These are phyloP conservation scores for Gymnosoma rotundatum DNA, from an alignment of 2,888 invertebrate species.

Conservation along the genomic window DNA sequence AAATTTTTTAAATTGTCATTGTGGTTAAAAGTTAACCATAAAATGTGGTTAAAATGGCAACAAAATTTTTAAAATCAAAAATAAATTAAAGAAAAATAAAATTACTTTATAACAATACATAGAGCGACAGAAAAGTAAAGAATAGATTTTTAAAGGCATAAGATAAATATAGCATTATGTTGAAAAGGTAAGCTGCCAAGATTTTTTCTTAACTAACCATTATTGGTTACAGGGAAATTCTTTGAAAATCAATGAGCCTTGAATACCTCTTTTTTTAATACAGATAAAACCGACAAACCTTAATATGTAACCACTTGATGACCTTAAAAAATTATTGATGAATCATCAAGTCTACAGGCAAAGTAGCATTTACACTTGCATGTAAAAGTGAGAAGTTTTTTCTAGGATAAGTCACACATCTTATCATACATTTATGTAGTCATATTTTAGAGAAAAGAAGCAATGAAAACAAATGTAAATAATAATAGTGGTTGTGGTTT, in stretches of 20 bases:
- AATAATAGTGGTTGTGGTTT: conserved; percentile 55
- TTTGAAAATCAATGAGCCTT: conserved; percentile 60
- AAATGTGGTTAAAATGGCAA: conserved; percentile 61
- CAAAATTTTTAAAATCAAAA: conserved; percentile 44
- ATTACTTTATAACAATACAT: background rate
- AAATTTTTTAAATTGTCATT: conserved; percentile 63
- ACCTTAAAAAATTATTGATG: conserved; percentile 62
- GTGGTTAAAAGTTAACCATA: conserved; percentile 59
- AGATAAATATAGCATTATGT: background rate
- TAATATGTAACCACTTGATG: conserved; percentile 49
- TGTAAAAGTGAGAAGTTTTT: background rate
- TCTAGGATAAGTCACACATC: background rate
- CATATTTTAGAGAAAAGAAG: background rate
- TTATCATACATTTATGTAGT: background rate
- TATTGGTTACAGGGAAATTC: conserved; percentile 10
- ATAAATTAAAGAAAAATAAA: conserved; percentile 33
- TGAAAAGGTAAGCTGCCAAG: too few relatives aligned
- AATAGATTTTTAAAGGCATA: background rate
- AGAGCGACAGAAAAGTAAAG: background rate
- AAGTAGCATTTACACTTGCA: background rate
- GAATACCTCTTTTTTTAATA: background rate
- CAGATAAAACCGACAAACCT: conserved; percentile 10
- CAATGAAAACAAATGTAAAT: background rate
- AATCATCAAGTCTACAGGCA: conserved; percentile 47
- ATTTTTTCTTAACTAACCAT: background rate